Base-by-base conservation (phyloP, 2,797 vertebrate genomes). In the Knipowitschia caucasica region DNA sequence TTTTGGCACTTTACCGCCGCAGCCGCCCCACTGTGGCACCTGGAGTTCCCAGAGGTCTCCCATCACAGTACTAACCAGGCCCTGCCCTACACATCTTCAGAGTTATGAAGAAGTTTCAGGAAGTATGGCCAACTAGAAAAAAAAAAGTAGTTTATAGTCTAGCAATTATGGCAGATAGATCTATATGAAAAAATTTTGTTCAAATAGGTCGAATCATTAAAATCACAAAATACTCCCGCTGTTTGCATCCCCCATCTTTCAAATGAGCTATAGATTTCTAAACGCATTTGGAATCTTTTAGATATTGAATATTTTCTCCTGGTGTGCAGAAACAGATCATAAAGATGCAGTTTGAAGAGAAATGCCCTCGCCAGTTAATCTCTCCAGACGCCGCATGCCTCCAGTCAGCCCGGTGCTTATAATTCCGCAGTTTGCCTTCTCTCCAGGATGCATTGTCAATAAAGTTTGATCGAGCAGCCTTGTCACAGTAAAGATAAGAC, bases 401-500 rank as follows among this genome's bases (percentile, higher is more conserved):
- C 20, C 26, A 30, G 15, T 30, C 17, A 31, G 45, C 15, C 7
- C 8, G 27, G 14, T 21, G 26, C 27, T 30, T 54, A 1, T 52
- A 24, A 42, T 33, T 23, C 10, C 55, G 59, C 31, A 31, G 11
- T 43, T 53, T 52, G 35, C 27, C 21, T 27, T 50, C 29, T 50
- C 27, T 20, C 18, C 30, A 34, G 29, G 33, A 35, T 36, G 26
- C 23, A 36, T 14, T 35, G 31, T 34, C 31, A 50, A 25, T 35
- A 36, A 33, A 45, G 43, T 52, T 23, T 61, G 8, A 38, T 57
- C 33, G 51, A 24, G 56, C 17, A 40, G 12, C 44, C 35, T 50
- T 53, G 38, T 42, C 43, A 62, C 58, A 17, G 63, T 38, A 53
- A 55, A 70, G 54, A 55, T 26, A 25, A 27, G 31, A 43, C 44